Conservation (phyloP, 1,140 invertebrate species). For the Maconellicoccus hirsutus region DNA sequence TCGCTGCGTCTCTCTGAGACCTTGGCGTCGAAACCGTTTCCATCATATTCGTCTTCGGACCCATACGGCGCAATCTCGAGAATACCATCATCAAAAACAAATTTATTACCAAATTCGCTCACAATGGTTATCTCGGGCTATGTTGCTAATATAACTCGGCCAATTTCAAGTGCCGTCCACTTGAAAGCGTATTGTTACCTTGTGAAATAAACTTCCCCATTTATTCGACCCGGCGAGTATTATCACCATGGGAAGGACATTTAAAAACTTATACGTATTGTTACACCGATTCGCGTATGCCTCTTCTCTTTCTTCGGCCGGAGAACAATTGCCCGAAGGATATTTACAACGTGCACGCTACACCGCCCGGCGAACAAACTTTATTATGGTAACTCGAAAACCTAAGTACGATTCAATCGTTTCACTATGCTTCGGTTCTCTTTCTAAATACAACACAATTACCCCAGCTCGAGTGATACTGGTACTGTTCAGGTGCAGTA, state of each 20-base stretch:
- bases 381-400: no score
- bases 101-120: neutral
- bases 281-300: neutral
- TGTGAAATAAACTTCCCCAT: conserved; percentile 1
- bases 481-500: neutral
- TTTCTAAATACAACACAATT: no score
- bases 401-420: no score
- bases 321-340: neutral
- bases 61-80: neutral
- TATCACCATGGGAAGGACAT: neutral
- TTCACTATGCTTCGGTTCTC: no score
- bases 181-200: neutral
- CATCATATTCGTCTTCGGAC: no score
- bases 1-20: no score
- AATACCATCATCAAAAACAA: conserved; percentile 1
- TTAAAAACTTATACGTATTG: neutral
- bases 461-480: neutral
- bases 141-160: neutral
- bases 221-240: neutral
- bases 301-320: neutral
- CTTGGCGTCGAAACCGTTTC: no score
- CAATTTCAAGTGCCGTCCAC: neutral
- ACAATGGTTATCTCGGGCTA: neutral
- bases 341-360: neutral
- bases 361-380: no score